Evolutionary conservation across 2,888 invertebrate genomes (phyloP), one percentile per base, ranked within the genome.

Genomic region (Eristalinus aeneus): DNA sequence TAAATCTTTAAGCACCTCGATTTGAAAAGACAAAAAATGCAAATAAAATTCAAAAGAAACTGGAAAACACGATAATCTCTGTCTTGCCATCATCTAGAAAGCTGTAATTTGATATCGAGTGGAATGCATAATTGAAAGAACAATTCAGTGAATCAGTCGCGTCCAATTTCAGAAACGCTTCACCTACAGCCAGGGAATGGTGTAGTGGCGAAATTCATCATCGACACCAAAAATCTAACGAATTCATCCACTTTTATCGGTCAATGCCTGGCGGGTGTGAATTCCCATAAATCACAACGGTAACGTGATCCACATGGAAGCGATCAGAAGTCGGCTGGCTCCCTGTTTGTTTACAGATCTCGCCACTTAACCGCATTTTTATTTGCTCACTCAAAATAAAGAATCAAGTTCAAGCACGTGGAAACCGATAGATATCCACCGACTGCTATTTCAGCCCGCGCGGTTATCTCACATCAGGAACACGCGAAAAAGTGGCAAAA

Each of bases 381-480:
- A 27, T 27, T 27, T 27, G 27, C 27, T 5, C 27, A 27, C 5
- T 11, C 20, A 63, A 34, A 63, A 76, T 27, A 69, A 76, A 76
- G 61, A 63, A 76, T 63, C 68, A 61, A 69, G 68, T 54, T 76
- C 68, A 76, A 69, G 63, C 61, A 76, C 54, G 56, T 56, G 56
- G 23, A 12, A 4, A 23, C 61, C 54, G 60, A 46, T 23, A 32
- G 46, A 67, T 20, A 56, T 20, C 60, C 12, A 46, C 22, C 10
- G 11, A 53, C 53, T 16, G 11, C 65, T 6, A 46, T 34, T 27
- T 3, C 32, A 36, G 69, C 63, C 71, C 36, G 23, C 64, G 68
- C 23, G 12, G 46, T 31, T 22, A 54, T 60, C 68, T 53, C 20
- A 27, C 20, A 69, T 54, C n/a, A n/a, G 61, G 34, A 67, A 74